phyloP scores from a whole-genome alignment of 2,888 invertebrate species.

The Leistus spinibarbis region DNA sequence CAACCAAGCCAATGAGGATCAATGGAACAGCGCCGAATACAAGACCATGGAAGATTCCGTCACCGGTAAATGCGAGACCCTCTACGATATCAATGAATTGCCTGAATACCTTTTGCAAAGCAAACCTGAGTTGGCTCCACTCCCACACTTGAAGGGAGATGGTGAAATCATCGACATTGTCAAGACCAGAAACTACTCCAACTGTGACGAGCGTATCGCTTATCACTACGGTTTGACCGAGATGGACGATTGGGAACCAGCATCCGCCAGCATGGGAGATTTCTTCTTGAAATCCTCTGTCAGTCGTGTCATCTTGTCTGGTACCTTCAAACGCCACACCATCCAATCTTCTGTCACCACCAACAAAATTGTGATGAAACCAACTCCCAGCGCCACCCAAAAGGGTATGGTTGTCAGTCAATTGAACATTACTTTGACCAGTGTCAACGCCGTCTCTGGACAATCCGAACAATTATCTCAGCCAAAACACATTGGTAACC shows the following conservation, averaged over 20 bases:
- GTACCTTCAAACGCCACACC: conserved; percentile 62
- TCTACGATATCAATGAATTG: conserved; percentile 70
- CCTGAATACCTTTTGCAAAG: conserved; percentile 62
- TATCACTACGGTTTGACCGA: conserved; percentile 70
- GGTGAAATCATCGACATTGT: conserved; percentile 64
- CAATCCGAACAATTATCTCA: conserved; percentile 57
- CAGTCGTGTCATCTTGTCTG: conserved; percentile 63
- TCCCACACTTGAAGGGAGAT: conserved; percentile 58
- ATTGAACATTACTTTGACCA: conserved; percentile 61
- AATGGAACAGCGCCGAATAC: conserved; percentile 63
- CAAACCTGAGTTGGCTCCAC: conserved; percentile 61
- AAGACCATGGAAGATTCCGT: conserved; percentile 75
- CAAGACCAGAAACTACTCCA: conserved; percentile 70
- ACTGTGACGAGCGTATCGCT: conserved; percentile 65
- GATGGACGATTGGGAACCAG: conserved; percentile 50
- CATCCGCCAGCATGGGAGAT: conserved; percentile 51
- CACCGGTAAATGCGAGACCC: conserved; percentile 72
- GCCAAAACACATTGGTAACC: conserved; percentile 59
- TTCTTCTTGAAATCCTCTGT: conserved; percentile 62
- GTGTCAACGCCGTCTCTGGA: conserved; percentile 51
- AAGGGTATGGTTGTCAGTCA: conserved; percentile 68
- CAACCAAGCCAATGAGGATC: conserved; percentile 54
- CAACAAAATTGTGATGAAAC: conserved; percentile 65
- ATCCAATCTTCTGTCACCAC: conserved; percentile 70
- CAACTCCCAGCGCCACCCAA: conserved; percentile 63